These are phyloP conservation scores for Drosophila orosa DNA, from an alignment of 1,140 invertebrate species.

Conservation along the genomic window DNA sequence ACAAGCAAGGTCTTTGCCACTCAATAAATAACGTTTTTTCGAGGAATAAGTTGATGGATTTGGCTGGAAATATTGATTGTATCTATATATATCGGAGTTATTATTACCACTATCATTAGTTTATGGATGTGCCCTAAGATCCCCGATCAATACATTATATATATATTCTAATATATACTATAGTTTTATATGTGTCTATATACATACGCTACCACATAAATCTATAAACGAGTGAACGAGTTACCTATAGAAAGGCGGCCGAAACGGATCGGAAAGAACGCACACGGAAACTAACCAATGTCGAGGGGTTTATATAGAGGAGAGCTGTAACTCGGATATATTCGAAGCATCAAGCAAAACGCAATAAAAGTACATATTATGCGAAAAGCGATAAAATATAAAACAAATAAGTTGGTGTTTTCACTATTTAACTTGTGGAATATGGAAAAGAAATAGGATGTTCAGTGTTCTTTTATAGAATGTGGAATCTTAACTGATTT, in stretches of 20 bases:
- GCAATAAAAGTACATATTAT: constrained; percentile 57
- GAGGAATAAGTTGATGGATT: constrained; percentile 24
- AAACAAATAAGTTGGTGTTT: background rate
- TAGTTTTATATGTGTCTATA: constrained; percentile 70
- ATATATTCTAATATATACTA: constrained; percentile 49
- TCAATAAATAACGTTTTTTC: constrained; percentile 5
- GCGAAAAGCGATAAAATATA: constrained; percentile 37
- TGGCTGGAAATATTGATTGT: constrained; percentile 26
- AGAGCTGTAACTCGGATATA: constrained; percentile 47
- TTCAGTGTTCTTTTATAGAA: too few relatives aligned
- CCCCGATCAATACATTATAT: constrained; percentile 58
- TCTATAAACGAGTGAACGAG: constrained; percentile 45
- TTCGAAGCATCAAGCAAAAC: constrained; percentile 40
- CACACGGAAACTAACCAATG: constrained; percentile 58
- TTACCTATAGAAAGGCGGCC: constrained; percentile 20
- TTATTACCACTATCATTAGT: constrained; percentile 47
- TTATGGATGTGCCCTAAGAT: constrained; percentile 59
- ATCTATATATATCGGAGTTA: constrained; percentile 17
- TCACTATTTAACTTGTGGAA: background rate
- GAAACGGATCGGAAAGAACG: constrained; percentile 16
- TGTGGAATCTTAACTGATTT: too few relatives aligned
- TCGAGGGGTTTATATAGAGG: constrained; percentile 41
- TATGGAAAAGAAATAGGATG: background rate
- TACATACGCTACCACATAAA: constrained; percentile 50
- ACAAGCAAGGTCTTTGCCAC: constrained; percentile 9